Conservation (phyloP, 1,140 invertebrate species). For the Bombus cullumanus region DNA sequence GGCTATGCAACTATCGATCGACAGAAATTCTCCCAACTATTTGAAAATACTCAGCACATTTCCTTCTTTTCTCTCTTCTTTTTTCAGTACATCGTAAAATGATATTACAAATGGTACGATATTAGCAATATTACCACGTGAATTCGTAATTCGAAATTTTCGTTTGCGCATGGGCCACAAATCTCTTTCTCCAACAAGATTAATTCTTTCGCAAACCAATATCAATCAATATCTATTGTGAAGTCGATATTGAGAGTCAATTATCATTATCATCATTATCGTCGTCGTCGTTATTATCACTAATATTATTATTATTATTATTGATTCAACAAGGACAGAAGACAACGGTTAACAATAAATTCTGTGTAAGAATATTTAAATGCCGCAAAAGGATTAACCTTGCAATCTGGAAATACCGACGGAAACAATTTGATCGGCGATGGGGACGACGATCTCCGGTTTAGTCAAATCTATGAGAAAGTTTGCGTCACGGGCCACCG, state of each 20-base stretch:
- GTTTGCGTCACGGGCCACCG: not conserved
- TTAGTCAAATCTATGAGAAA: not conserved
- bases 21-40: not conserved
- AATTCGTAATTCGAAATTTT: not conserved
- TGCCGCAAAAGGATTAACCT: conserved; percentile 32
- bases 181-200: not conserved
- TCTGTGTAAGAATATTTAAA: conserved; percentile 14
- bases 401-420: conserved; percentile 38
- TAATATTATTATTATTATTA: conserved; percentile 6
- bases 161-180: not conserved
- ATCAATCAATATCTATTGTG: not conserved
- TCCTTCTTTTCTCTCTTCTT: not conserved
- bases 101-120: not conserved
- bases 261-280: not conserved
- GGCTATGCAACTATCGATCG: not conserved
- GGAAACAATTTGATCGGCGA: not conserved
- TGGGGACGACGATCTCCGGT: not conserved
- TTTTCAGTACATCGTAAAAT: not conserved
- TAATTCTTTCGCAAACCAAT: conserved; percentile 4
- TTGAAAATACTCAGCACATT: not conserved
- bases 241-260: not conserved
- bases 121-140: not conserved
- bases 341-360: conserved; percentile 31
- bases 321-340: conserved; percentile 30
- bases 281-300: not conserved